Evolutionary conservation across 1,140 invertebrate species (phyloP).

Genomic region (Danaus melanippus): DNA sequence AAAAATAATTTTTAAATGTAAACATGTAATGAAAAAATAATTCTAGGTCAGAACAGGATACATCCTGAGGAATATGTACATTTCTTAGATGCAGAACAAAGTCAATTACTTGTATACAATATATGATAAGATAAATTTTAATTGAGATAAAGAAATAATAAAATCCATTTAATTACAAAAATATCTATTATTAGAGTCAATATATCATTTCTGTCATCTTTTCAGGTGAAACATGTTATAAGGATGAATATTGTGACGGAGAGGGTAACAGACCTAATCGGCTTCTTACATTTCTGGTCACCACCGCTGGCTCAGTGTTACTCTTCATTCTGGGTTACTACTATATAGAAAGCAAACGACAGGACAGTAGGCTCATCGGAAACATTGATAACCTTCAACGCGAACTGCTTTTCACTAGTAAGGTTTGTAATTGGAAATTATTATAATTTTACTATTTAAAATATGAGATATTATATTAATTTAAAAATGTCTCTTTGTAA

Average conservation of each 20-base stretch:
- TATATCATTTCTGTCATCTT: constrained; percentile 10
- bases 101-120: not conserved
- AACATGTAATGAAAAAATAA: not conserved
- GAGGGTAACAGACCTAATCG: constrained; percentile 42
- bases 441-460: too few species aligned
- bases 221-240: constrained; percentile 53
- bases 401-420: constrained; percentile 64
- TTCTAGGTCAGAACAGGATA: not conserved
- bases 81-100: too few species aligned
- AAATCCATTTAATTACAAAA: not conserved
- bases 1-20: too few species aligned
- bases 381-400: constrained; percentile 67
- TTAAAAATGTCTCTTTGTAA: too few species aligned
- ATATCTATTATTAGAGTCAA: not conserved
- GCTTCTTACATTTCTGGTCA: constrained; percentile 68
- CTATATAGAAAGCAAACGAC: constrained; percentile 80
- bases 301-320: constrained; percentile 79
- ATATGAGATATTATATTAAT: too few species aligned
- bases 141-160: constrained; percentile 4
- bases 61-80: too few species aligned
- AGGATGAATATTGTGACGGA: constrained; percentile 56
- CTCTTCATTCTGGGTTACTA: constrained; percentile 84
- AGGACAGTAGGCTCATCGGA: constrained; percentile 69
- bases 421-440: constrained; percentile 37
- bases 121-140: constrained; percentile 1